Conservation (phyloP, 1,140 invertebrate genomes). For the Portunus trituberculatus region DNA sequence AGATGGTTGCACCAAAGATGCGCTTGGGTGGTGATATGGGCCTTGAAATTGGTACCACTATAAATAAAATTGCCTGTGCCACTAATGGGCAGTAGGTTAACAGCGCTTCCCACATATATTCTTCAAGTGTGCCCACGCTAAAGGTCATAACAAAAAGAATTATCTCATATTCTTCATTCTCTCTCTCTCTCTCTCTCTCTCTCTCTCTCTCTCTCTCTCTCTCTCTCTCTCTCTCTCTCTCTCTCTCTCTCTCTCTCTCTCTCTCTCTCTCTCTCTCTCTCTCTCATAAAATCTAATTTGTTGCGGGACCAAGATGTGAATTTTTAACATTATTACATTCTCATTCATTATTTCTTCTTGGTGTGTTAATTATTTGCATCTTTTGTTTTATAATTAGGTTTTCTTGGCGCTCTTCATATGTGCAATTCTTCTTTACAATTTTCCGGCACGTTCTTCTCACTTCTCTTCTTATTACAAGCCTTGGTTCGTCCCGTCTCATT, state of each 20-base stretch:
- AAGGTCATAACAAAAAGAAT: too few species aligned
- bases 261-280: background rate
- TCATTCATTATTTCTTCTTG: background rate
- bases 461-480: background rate
- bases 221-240: conserved; percentile 25
- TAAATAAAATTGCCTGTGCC: too few species aligned
- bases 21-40: too few species aligned
- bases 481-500: background rate
- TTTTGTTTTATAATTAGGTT: too few species aligned
- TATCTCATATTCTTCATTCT: background rate
- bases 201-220: conserved; percentile 29
- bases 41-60: too few species aligned
- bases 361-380: background rate
- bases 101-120: too few species aligned
- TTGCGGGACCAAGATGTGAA: background rate
- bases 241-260: background rate
- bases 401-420: background rate
- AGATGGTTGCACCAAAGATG: too few species aligned
- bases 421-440: background rate
- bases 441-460: background rate
- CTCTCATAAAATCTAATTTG: background rate
- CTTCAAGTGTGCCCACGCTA: too few species aligned
- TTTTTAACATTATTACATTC: background rate
- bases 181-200: conserved; percentile 5
- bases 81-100: too few species aligned